Evolutionary conservation across 1,140 invertebrate genomes (phyloP), one percentile per base, ranked within the genome.

Genomic region (Cepaea nemoralis): DNA sequence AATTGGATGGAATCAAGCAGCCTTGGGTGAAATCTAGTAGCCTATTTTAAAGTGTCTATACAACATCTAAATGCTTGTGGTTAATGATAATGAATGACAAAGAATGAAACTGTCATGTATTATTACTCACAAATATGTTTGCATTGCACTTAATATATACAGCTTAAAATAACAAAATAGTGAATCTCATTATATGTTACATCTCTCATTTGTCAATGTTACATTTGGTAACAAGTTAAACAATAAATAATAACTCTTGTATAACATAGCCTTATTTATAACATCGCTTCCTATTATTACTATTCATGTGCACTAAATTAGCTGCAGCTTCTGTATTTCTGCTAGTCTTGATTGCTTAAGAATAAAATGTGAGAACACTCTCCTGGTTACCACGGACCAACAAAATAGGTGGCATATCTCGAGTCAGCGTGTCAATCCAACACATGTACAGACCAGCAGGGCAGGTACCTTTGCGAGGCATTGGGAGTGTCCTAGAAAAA

Each of bases 281-380:
- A 14, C 22, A 22, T 24, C 2, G 2, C 50, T 2, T 22, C n/a
- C 3, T 19, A 55, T 22, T 14, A 55, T 24, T 24, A 55, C 3
- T 24, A 55, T 3, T 45, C 42, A 45, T 10, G 6, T 24, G n/a
- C 8, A 14, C 8, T 55, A 2, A 14, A 22, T 55, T 55, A 55
- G 50, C 22, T 55, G 50, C 22, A 22, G 50, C n/a, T 55, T 22
- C 22, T 19, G 19, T 1, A 22, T 22, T 55, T 55, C 50, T 14
- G 22, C 50, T 10, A 55, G 50, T 55, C 6, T 19, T 55, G 50
- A 55, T 14, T 10, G 24, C 70, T 94, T 96, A 99, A 59, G 97
- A 98, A 91, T 98, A 98, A 92, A 97, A 98, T 31, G 97, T 98
- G 77, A 99, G 93, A 37, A 98, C 97, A 81, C 96, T 97, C 77